Base-by-base conservation (phyloP, 2,888 invertebrate species). In the Emesis russula region DNA sequence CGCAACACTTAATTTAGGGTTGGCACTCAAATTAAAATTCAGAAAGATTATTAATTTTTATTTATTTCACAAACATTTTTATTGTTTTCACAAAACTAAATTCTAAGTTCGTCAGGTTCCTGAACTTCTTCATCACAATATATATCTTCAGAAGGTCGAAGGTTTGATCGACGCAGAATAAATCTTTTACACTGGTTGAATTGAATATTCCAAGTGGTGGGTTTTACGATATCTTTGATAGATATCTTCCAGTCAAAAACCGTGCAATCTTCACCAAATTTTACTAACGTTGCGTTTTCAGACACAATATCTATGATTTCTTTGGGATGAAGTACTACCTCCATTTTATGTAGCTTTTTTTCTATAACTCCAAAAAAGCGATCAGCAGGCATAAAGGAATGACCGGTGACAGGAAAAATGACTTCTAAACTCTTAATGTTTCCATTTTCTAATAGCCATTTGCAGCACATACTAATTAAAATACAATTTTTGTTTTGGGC, bases 171-270 rank as follows among this genome's bases (percentile, higher is more conserved):
- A 58, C 73, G 58, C 53, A 93, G 33, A 89, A 90, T 88, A 70
- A 90, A 91, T 84, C 85, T 73, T 87, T 92, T 91, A 83, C 90
- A 92, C 66, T 89, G 63, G 7, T 86, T 89, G 66, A 93, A 88
- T 75, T 83, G 48, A 41, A 92, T 80, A 81, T 76, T 77, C 92
- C 92, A 91, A 66, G 86, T 88, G n/a, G 91, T 89, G 11, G 83
- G 83, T 77, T 87, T 91, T 36, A 89, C 18, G 15, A 85, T 68
- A 18, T 73, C 68, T 83, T 90, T 88, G 33, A 83, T 68, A 33
- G 81, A 58, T 48, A 44, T 85, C 70, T 74, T 75, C 71, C 83
- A 83, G 75, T 84, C 84, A 68, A 68, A 76, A 41, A 81, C 78
- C 41, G 78, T 36, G 76, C 83, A 80, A 73, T 75, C 84, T 78